Evolutionary conservation across 1,140 invertebrate species (phyloP).

Genomic region (Atopsyche davidsoni): DNA sequence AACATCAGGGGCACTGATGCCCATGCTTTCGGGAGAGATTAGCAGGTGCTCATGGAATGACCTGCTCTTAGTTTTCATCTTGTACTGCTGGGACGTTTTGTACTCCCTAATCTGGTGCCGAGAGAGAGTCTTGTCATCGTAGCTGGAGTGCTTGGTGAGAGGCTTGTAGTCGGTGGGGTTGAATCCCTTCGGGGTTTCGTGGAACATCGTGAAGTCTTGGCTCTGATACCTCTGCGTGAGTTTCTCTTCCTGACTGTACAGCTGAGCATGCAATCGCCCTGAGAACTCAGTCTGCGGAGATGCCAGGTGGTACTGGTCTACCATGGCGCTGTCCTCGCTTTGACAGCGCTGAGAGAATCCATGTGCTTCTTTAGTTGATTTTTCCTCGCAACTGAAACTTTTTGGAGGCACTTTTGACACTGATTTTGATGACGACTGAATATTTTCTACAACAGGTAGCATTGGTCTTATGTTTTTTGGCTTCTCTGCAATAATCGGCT

Average conservation of each 20-base stretch:
- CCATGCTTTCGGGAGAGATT: conserved; percentile 36
- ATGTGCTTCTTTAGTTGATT: conserved; percentile 35
- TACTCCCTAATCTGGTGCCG: conserved; percentile 57
- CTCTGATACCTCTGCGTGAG: conserved; percentile 56
- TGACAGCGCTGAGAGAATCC: conserved; percentile 46
- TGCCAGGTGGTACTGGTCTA: conserved; percentile 36
- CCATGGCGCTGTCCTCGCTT: conserved; percentile 51
- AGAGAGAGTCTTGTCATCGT: conserved; percentile 55
- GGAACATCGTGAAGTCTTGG: conserved; percentile 52
- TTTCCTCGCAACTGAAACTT: conserved; percentile 47
- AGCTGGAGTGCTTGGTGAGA: conserved; percentile 54
- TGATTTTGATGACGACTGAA: neutral
- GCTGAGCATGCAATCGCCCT: conserved; percentile 40
- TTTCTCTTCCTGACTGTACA: conserved; percentile 55
- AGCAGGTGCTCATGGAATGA: conserved; percentile 58
- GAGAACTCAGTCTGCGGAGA: conserved; percentile 41
- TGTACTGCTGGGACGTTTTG: conserved; percentile 51
- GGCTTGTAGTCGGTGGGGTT: conserved; percentile 49
- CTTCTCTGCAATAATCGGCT: conserved; percentile 12
- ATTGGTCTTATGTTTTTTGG: conserved; percentile 10
- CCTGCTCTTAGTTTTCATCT: conserved; percentile 52
- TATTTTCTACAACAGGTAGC: conserved; percentile 3
- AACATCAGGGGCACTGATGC: conserved; percentile 14
- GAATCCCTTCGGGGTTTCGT: conserved; percentile 37
- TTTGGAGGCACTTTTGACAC: conserved; percentile 49